Base-by-base conservation (phyloP, 2,113 vertebrate species). In the Sciurus niger region DNA sequence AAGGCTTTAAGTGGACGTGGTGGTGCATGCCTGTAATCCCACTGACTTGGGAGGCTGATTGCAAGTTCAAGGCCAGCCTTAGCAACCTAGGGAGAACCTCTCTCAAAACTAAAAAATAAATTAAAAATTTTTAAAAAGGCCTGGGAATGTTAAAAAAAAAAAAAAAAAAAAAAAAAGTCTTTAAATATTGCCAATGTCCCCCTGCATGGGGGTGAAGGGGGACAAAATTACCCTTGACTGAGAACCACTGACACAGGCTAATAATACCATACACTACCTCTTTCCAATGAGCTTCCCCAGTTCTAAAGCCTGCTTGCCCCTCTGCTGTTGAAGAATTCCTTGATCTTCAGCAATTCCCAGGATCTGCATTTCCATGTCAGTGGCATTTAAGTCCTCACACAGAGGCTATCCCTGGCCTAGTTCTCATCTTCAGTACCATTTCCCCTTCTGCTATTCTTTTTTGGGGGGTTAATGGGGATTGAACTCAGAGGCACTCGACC, bases 161-260 rank as follows among this genome's bases (percentile, higher is more conserved):
- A 4, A 48, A 48, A 48, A 58, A 58, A 58, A 22, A 22, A 58
- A 53, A 13, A 53, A 17, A 53, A 58, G 32, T n/a, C 51, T 72
- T 70, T 96, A 90, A 84, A 87, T 37, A 83, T 89, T 79, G 84
- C 63, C 84, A 86, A 92, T 65, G 78, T 28, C 37, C 40, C 48
- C 24, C 78, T 83, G 55, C 43, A 34, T 28, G 25, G 20, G 34
- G 12, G 12, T 25, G n/a, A 48, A 48, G 46, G 46, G 46, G 46
- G 46, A 48, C 46, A 48, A 48, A 48, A 84, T 2, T 90, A 84
- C 55, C 53, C 60, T 89, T 84, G 51, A 28, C 28, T 40, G 90
- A 92, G 51, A 84, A 77, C 20, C 5, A 58, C 30, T 28, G 55
- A 72, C 32, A 2, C 40, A 85, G 16, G 68, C 51, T 58, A 58